Conservation (phyloP, 2,797 vertebrate genomes). For the Alcedo quadribrachys region DNA sequence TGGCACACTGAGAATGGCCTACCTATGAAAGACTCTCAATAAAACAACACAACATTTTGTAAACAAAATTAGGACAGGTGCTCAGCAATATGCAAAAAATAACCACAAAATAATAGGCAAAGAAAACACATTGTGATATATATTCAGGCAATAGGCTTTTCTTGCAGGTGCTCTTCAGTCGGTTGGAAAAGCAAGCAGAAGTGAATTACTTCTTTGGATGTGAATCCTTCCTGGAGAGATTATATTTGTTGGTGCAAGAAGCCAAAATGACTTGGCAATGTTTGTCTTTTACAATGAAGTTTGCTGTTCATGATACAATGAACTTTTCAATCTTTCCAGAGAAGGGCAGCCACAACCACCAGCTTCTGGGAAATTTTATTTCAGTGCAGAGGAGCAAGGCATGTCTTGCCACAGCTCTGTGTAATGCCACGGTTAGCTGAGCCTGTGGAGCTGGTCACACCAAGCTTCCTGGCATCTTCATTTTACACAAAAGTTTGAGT, state of each 20-base stretch:
- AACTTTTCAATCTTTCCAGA: background rate
- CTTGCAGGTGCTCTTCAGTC: background rate
- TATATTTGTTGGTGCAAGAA: background rate
- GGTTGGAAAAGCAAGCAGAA: background rate
- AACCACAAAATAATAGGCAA: background rate
- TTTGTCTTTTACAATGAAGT: background rate
- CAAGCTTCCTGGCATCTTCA: background rate
- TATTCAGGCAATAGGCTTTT: background rate
- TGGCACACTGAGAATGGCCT: background rate
- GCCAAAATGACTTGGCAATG: accelerated
- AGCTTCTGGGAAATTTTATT: background rate
- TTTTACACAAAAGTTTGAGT: background rate
- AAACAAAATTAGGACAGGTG: background rate
- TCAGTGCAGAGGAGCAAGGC: background rate
- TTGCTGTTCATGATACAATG: accelerated
- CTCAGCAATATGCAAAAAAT: background rate
- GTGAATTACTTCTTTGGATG: background rate
- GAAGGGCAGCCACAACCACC: background rate
- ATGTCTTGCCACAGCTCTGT: background rate
- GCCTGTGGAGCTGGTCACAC: background rate
- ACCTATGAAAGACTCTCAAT: background rate
- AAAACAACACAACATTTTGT: background rate
- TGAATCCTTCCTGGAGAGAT: background rate
- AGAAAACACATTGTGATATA: accelerated
- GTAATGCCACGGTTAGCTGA: background rate